phyloP scores from a whole-genome alignment of 2,888 invertebrate species.

The Girardia tigrina region DNA sequence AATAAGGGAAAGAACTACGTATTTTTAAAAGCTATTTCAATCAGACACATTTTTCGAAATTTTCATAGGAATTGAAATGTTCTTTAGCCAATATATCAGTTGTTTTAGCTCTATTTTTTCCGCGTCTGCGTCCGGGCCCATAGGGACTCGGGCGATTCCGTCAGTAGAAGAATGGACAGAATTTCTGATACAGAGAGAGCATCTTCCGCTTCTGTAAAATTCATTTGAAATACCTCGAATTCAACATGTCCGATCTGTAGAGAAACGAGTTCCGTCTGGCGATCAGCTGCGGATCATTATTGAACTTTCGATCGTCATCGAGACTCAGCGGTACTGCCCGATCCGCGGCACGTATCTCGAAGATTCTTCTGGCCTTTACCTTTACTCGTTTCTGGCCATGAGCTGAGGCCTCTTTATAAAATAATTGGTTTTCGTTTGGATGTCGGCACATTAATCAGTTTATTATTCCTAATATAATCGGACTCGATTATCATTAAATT shows the following conservation, averaged over 20 bases:
- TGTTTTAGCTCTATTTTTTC: no score
- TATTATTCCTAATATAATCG: neutral
- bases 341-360: constrained; percentile 11
- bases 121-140: no score
- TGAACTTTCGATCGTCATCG: neutral
- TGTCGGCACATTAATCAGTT: neutral
- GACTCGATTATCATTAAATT: neutral
- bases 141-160: no score
- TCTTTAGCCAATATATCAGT: no score
- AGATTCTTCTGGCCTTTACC: neutral
- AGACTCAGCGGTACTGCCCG: neutral
- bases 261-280: neutral
- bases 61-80: no score
- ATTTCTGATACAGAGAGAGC: no score
- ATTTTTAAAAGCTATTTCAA: no score
- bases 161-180: no score
- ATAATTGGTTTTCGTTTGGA: constrained; percentile 11
- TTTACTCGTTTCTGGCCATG: neutral
- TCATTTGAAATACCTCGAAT: neutral
- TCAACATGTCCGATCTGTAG: neutral
- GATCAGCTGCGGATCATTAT: neutral
- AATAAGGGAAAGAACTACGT: no score
- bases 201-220: no score
- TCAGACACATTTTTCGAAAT: no score
- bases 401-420: neutral